Base-by-base conservation (phyloP, 1,140 invertebrate genomes). In the Drosophila tristis region DNA sequence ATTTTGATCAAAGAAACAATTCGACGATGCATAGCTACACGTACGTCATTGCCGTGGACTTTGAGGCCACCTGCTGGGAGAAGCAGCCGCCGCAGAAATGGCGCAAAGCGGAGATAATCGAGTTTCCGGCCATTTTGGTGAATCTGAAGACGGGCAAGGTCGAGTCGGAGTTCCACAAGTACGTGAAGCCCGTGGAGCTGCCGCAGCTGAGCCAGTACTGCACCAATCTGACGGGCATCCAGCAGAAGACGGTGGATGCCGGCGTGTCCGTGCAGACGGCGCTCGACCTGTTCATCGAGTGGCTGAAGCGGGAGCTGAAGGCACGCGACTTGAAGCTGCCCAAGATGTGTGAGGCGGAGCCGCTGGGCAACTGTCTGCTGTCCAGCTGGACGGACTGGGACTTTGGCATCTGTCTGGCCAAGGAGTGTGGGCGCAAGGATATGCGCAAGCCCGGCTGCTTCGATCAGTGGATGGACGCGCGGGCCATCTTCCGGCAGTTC, bases 91-190 rank as follows among this genome's bases (percentile, higher is more conserved):
- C 87, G 23, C 74, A 74, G 2, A 61, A 86, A 57, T 84, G 91
- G 82, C 85, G 87, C n/a, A 77, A 85, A 29, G 71, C 92, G 2
- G 93, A 93, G 87, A 92, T 93, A 20, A 93, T 93, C 31, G 91
- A 96, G 91, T 96, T 97, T 90, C 95, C 96, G 8, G 95, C 95
- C 8, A 94, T 96, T 48, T 90, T 96, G n/a, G 91, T 96, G 16
- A 93, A 95, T 81, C 91, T 94, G 2, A 90, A 93, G 57, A 92
- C 92, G 29, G 92, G 92, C 48, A 91, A 92, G 76, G 93, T 96
- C 44, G 94, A 95, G 44, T 92, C 93, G 53, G 93, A 94, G 74
- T 96, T 96, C 86, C 95, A 95, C 77, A 91, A 93, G 55, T 96
- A 95, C 80, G 94, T 95, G 42, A 93, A 93, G 80, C 96, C 96